These are phyloP conservation scores for Orchesellides sinensis DNA, from an alignment of 2,888 invertebrate species.

Conservation along the genomic window DNA sequence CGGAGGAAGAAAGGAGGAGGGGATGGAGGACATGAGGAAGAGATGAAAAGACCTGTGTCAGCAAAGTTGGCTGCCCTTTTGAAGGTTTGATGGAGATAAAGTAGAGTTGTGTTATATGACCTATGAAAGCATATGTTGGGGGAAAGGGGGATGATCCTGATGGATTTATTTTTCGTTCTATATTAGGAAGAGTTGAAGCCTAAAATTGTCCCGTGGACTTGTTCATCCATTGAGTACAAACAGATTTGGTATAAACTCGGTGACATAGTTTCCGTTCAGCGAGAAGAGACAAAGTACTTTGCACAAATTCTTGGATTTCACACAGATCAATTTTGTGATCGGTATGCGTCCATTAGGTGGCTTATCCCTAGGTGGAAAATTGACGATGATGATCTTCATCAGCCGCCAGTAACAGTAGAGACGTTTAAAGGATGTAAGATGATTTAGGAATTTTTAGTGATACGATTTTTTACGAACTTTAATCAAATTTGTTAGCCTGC, in stretches of 20 bases:
- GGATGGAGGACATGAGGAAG: constrained; percentile 20
- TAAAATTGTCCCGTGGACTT: constrained; percentile 33
- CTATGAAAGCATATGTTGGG: not conserved
- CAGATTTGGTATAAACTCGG: constrained; percentile 39
- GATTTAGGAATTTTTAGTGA: not conserved
- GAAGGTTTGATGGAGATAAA: constrained; percentile 18
- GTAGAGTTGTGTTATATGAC: not conserved
- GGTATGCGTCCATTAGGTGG: constrained; percentile 48
- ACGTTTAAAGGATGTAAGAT: constrained; percentile 33
- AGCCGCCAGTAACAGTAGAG: constrained; percentile 27
- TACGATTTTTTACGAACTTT: not conserved
- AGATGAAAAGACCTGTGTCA: constrained; percentile 12
- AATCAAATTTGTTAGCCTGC: not conserved
- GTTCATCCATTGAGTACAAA: constrained; percentile 31
- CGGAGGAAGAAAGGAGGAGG: not conserved
- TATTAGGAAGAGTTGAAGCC: constrained; percentile 44
- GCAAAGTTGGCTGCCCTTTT: constrained; percentile 46
- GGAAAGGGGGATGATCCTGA: not conserved
- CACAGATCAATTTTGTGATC: constrained; percentile 53
- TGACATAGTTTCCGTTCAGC: constrained; percentile 40
- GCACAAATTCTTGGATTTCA: constrained; percentile 46
- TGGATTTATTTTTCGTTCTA: not conserved
- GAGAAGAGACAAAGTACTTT: constrained; percentile 1
- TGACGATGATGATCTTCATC: not conserved
- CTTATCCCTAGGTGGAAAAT: constrained; percentile 18